Percentiles rank a stretch among this genome's conserved stretches.
phyloP scores from a whole-genome alignment of 2,113 vertebrate species.

The Laticauda laticaudata region DNA sequence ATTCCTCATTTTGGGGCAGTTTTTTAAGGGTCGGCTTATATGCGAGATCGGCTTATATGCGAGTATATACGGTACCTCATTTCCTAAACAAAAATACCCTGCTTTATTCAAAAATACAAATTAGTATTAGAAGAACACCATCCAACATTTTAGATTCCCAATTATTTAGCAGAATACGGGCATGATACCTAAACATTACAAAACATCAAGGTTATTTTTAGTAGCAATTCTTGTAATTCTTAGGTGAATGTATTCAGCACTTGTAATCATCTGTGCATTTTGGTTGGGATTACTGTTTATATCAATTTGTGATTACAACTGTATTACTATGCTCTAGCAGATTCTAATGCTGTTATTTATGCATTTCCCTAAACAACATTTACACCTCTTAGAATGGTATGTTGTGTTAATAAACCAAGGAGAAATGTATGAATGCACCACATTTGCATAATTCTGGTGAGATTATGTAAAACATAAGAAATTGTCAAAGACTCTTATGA shows the following conservation, averaged over 20 bases:
- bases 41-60: too few relatives aligned
- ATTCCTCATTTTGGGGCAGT: too few relatives aligned
- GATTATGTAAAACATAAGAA: not conserved
- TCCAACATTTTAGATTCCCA: not conserved
- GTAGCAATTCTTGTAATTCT: not conserved
- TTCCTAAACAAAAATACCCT: not conserved
- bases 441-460: not conserved
- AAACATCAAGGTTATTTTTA: not conserved
- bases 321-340: not conserved
- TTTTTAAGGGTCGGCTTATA: too few relatives aligned
- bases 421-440: not conserved
- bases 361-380: not conserved
- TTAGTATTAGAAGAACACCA: not conserved
- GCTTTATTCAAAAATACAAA: constrained; percentile 2
- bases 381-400: not conserved
- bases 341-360: not conserved
- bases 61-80: not conserved
- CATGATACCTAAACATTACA: not conserved
- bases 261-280: not conserved
- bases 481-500: not conserved
- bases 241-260: not conserved
- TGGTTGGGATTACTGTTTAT: not conserved
- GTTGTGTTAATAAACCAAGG: not conserved
- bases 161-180: not conserved
- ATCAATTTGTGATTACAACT: not conserved